Evolutionary conservation across 2,888 invertebrate genomes (phyloP).

Genomic region (Leucozona laternaria): DNA sequence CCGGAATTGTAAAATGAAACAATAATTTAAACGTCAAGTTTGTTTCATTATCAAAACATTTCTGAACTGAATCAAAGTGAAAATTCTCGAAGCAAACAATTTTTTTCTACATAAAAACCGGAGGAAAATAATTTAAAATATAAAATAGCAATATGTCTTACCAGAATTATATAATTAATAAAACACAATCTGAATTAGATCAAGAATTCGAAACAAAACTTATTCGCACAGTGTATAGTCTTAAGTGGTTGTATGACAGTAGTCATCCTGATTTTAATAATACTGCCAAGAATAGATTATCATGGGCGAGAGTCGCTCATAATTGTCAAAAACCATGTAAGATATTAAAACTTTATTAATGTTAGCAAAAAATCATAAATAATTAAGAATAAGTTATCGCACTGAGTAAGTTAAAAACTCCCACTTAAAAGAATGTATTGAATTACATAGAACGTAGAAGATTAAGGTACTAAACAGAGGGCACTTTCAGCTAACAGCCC

Average conservation of each 20-base stretch:
- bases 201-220: constrained; percentile 4
- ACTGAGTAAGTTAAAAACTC: neutral
- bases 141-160: neutral
- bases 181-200: neutral
- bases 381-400: neutral
- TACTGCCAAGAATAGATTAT: neutral
- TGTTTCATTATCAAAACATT: neutral
- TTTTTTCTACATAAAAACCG: neutral
- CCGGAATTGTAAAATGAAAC: neutral
- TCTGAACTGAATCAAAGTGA: neutral
- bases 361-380: neutral
- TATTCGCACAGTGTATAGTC: constrained; percentile 10
- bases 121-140: neutral
- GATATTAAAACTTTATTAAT: neutral
- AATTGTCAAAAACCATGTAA: neutral
- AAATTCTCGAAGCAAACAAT: neutral
- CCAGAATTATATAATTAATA: neutral
- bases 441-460: neutral
- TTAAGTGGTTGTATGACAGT: constrained; percentile 1
- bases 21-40: constrained; percentile 1
- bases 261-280: constrained; percentile 4
- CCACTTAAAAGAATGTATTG: neutral
- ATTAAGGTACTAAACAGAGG: too few species aligned
- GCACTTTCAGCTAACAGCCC: neutral
- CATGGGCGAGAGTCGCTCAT: constrained; percentile 7